phyloP scores from a whole-genome alignment of 2,113 vertebrate species.

The Labeo catla region DNA sequence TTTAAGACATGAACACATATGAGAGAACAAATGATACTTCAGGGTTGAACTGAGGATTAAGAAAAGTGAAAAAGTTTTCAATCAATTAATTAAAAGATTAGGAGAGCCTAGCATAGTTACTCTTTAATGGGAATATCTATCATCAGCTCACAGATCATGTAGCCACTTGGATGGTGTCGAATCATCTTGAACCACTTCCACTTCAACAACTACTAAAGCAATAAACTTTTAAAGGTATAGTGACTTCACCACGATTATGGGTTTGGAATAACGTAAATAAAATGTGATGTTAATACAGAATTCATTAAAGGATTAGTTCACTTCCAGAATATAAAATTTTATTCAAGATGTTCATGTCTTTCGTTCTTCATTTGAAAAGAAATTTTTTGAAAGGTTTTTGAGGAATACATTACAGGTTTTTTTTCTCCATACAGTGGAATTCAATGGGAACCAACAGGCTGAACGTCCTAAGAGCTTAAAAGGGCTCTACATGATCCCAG shows the following conservation, averaged over 20 bases:
- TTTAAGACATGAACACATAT: background rate
- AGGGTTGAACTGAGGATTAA: background rate
- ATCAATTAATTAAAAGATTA: background rate
- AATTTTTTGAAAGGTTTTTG: too few relatives aligned
- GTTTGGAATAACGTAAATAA: background rate
- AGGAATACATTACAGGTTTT: too few relatives aligned
- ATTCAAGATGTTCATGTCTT: too few relatives aligned
- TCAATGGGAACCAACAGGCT: too few relatives aligned
- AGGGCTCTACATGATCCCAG: too few relatives aligned
- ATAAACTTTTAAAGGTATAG: background rate
- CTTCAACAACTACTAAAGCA: background rate
- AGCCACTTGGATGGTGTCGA: background rate
- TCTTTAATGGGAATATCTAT: background rate
- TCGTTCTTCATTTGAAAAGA: too few relatives aligned
- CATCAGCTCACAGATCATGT: background rate
- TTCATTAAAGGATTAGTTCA: background rate
- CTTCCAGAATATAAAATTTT: too few relatives aligned
- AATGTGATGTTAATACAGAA: background rate
- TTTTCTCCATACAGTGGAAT: too few relatives aligned
- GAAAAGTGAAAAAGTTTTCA: background rate
- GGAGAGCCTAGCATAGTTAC: background rate
- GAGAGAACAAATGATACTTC: background rate
- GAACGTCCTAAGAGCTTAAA: too few relatives aligned
- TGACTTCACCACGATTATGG: background rate
- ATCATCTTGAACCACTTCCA: background rate